These are phyloP conservation scores for Enteromius trimaculatus DNA, from an alignment of 2,797 vertebrate species.

Conservation along the genomic window DNA sequence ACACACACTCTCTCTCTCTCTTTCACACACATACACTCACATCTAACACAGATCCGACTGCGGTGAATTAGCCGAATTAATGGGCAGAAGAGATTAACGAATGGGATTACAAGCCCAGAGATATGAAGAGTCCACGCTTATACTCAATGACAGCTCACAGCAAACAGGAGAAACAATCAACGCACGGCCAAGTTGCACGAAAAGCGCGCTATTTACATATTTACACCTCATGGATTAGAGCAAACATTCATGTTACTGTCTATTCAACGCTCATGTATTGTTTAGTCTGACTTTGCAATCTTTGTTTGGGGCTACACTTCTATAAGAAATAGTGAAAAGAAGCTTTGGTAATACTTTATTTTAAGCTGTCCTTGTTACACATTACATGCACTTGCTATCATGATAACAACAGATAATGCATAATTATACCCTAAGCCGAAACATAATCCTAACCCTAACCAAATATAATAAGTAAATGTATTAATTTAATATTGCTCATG, in stretches of 20 bases:
- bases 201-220: conserved; percentile 21
- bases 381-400: background rate
- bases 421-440: background rate
- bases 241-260: background rate
- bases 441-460: background rate
- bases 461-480: background rate
- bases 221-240: background rate
- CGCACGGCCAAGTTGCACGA: conserved; percentile 8
- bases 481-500: background rate
- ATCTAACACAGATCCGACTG: conserved; percentile 61
- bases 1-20: conserved; percentile 61
- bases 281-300: background rate
- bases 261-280: background rate
- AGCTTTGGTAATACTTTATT: background rate
- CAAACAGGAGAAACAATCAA: conserved; percentile 5
- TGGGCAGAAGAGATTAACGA: conserved; percentile 68
- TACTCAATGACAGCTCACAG: background rate
- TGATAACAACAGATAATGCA: background rate
- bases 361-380: background rate
- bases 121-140: conserved; percentile 58
- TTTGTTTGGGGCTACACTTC: background rate
- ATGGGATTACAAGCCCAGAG: conserved; percentile 70
- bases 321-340: background rate
- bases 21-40: conserved; percentile 58
- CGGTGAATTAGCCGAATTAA: conserved; percentile 64